Evolutionary conservation across 2,797 vertebrate genomes (phyloP).

Genomic region (Parotocinclus haroldoi): DNA sequence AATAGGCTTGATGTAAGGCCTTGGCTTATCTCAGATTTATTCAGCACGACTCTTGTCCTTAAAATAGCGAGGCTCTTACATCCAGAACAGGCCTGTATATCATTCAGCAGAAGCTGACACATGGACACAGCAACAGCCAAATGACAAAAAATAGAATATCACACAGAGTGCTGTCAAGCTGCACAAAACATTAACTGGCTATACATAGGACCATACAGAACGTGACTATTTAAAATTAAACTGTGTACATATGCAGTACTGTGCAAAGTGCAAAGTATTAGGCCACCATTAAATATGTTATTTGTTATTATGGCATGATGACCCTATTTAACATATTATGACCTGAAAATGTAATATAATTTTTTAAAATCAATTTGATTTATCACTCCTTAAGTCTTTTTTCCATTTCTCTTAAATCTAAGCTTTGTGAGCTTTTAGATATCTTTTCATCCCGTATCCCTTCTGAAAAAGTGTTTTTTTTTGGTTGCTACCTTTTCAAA

Average conservation of each 20-base stretch:
- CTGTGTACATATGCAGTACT: too few relatives aligned
- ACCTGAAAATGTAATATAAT: not conserved
- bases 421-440: too few relatives aligned
- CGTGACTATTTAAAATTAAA: not conserved
- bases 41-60: conserved; percentile 27
- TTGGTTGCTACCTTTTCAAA: too few relatives aligned
- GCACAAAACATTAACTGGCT: conserved; percentile 30
- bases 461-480: too few relatives aligned
- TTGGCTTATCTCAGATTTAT: conserved; percentile 29
- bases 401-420: too few relatives aligned
- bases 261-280: too few relatives aligned
- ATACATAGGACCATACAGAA: conserved; percentile 13
- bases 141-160: conserved; percentile 48
- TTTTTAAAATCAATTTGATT: too few relatives aligned
- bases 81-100: conserved; percentile 46
- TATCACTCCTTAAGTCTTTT: too few relatives aligned
- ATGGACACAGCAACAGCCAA: conserved; percentile 38
- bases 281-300: not conserved
- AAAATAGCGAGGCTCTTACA: conserved; percentile 50
- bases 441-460: too few relatives aligned
- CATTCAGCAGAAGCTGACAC: conserved; percentile 47
- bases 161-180: conserved; percentile 35
- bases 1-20: conserved; percentile 21
- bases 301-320: not conserved
- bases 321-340: not conserved